phyloP scores from a whole-genome alignment of 2,888 invertebrate genomes.

The Drosophila lutescens region DNA sequence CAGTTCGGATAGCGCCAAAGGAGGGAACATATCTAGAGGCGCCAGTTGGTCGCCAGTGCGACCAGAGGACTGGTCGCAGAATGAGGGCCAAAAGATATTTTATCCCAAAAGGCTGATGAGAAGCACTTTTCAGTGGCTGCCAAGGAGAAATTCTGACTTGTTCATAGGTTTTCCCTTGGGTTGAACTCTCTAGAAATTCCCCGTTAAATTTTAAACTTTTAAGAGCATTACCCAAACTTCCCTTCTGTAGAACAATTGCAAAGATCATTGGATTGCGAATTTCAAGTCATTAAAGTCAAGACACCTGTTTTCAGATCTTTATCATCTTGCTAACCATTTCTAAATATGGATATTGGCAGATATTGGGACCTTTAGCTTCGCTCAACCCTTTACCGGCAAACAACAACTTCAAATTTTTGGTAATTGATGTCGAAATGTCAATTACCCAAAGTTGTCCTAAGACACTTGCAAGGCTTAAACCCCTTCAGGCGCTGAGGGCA shows the following conservation, averaged over 20 bases:
- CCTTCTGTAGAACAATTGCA: too few species aligned
- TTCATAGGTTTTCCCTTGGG: too few species aligned
- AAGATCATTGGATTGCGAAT: too few species aligned
- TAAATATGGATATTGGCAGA: too few species aligned
- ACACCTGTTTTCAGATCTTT: too few species aligned
- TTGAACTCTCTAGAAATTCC: not conserved
- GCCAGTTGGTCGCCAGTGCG: slow-evolving; percentile 27
- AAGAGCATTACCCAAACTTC: too few species aligned
- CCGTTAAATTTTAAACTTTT: not conserved
- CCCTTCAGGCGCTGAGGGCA: slow-evolving; percentile 20
- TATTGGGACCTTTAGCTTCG: not conserved
- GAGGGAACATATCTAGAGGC: slow-evolving; percentile 18
- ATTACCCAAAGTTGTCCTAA: slow-evolving; percentile 55
- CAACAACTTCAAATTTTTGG: slow-evolving; percentile 38
- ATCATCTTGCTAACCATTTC: too few species aligned
- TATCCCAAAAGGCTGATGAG: slow-evolving; percentile 8
- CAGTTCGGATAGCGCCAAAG: slow-evolving; percentile 49
- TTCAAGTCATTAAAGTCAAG: too few species aligned
- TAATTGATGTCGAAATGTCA: slow-evolving; percentile 75
- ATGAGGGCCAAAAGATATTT: slow-evolving; percentile 16
- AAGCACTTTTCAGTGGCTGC: slow-evolving; percentile 12
- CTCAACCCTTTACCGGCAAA: not conserved
- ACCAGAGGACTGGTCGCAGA: slow-evolving; percentile 8
- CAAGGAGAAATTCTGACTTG: not conserved
- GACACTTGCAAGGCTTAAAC: slow-evolving; percentile 15